phyloP scores from a whole-genome alignment of 2,797 vertebrate species.

The Psittacula echo region DNA sequence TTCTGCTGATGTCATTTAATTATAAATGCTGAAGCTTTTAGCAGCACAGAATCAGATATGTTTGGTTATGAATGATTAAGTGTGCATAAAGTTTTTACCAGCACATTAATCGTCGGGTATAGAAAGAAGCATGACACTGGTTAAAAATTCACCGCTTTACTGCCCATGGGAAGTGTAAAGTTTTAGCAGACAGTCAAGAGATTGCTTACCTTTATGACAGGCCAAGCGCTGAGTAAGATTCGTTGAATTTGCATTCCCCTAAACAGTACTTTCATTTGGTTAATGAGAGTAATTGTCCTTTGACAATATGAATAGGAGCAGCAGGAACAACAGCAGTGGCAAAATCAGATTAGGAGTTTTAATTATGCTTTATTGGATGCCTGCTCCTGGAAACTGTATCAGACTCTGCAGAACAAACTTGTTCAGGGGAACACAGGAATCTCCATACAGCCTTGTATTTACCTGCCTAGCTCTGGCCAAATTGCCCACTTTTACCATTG shows the following conservation, averaged over 20 bases:
- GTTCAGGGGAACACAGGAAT: neutral
- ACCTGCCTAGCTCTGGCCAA: neutral
- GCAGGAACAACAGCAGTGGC: neutral
- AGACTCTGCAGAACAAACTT: neutral
- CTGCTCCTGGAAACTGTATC: neutral
- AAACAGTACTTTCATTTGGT: neutral
- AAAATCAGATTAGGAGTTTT: neutral
- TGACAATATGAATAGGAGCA: neutral
- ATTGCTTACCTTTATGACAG: conserved; percentile 8
- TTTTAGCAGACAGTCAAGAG: neutral
- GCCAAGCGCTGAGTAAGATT: neutral
- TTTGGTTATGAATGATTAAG: conserved; percentile 78
- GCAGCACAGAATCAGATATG: conserved; percentile 41
- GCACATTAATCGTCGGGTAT: conserved; percentile 68
- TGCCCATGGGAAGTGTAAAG: conserved; percentile 40
- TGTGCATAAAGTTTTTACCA: conserved; percentile 73
- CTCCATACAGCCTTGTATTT: neutral
- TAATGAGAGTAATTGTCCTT: conserved; percentile 16
- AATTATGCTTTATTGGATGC: neutral
- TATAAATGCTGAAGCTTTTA: conserved; percentile 76
- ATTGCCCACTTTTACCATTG: neutral
- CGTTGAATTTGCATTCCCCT: neutral
- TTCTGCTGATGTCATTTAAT: conserved; percentile 69
- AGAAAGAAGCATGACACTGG: conserved; percentile 54
- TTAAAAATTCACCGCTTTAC: conserved; percentile 62